Evolutionary conservation across 2,797 vertebrate species (phyloP), one percentile per base, ranked within the genome.

Genomic region (Galago senegalensis): DNA sequence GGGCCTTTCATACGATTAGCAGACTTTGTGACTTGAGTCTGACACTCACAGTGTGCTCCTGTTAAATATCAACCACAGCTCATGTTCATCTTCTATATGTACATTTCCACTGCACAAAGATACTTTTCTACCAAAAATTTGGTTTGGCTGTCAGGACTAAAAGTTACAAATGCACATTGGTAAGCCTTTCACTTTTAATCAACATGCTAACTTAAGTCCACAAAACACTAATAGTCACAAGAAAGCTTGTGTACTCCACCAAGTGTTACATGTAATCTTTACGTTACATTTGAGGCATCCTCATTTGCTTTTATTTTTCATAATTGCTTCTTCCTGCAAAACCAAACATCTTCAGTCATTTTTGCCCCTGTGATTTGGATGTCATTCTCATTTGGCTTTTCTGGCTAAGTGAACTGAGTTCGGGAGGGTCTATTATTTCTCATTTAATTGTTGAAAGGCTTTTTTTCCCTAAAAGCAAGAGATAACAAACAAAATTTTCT

Each of bases 181-280:
- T n/a, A 3, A 37, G 70, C 7, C 16, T 95, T 94, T 87, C 23
- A 75, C 67, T 91, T 89, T 89, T 17, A 79, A 85, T 61, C 18
- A 84, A 70, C 89, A 49, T 40, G 5, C 14, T 67, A 82, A 4
- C 13, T 94, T 43, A 85, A 86, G 13, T 70, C 23, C 89, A n/a
- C 40, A 5, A 49, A 21, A 60, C 60, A 60, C 10, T 92, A 46
- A 70, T 31, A 70, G 6, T 93, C 83, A 18, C 4, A 89, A 56
- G 63, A 90, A 82, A 72, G 34, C 29, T 63, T 87, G 1, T 40
- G 77, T 88, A 86, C 61, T 37, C 93, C 18, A 34, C 9, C n/a
- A 14, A 40, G 1, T 53, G 11, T 60, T 43, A 77, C 91, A 76
- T 53, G 6, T 12, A 75, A 34, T 76, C 25, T 67, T 29, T 60